Evolutionary conservation across 2,797 vertebrate genomes (phyloP), one percentile per base, ranked within the genome.

Genomic region (Meda fulgida): DNA sequence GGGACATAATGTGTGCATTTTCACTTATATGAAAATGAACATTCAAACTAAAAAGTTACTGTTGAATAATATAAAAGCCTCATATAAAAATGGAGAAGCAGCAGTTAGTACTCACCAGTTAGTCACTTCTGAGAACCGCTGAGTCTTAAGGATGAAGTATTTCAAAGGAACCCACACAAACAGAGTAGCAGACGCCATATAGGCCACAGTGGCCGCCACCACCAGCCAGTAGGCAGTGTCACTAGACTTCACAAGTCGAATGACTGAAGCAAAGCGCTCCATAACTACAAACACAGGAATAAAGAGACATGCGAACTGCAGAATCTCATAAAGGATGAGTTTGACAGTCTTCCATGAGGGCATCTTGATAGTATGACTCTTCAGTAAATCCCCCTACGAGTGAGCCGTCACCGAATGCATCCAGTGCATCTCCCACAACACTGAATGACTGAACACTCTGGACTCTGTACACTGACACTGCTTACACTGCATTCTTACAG

Each of bases 111-210:
- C 96, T 96, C 90, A 97, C 96, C 96, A 97, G 85, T 92, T 93
- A 55, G 86, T 92, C 85, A 94, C 89, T 80, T 94, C 93, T 9
- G 89, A 86, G 86, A 92, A 91, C 79, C 92, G 78, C 43, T 43
- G 78, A 16, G 86, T 88, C 91, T 91, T 96, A 90, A 94, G 85
- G 79, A 93, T 92, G 86, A 94, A 31, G 89, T 94, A 95, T 91
- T 96, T 96, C 36, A 96, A 89, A 55, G 97, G 97, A 75, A 96
- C 92, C 97, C 96, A 96, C 87, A 96, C 95, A 91, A 97, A 89
- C 87, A 97, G 93, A 80, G 93, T 95, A 80, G 66, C 90, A 4
- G 94, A 90, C 71, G 95, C 94, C 85, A 97, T 92, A 18, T 96
- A 96, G 46, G 96, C 96, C 18, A 96, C n/a, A 0, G 96, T 95